These are phyloP conservation scores for Sakesphorus luctuosus DNA, from an alignment of 2,113 vertebrate species.

Conservation along the genomic window DNA sequence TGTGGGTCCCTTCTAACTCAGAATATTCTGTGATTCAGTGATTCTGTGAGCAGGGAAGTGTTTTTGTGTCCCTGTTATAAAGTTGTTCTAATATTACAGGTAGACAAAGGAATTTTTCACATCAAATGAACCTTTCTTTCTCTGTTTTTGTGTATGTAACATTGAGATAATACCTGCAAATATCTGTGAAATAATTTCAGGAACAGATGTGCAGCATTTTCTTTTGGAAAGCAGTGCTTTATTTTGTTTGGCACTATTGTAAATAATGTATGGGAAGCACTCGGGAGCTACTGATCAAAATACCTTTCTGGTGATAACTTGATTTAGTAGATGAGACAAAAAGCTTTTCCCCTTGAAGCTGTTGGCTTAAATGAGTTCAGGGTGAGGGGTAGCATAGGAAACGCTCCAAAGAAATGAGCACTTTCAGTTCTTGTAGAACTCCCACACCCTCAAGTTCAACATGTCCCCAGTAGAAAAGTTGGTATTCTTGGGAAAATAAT, in stretches of 20 bases:
- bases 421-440: not conserved
- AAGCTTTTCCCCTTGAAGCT: conserved; percentile 18
- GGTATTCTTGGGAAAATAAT: not conserved
- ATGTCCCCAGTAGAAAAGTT: not conserved
- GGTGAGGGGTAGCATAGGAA: not conserved
- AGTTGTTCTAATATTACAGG: not conserved
- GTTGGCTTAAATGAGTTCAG: conserved; percentile 18
- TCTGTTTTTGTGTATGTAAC: not conserved
- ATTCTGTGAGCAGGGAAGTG: not conserved
- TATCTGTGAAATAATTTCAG: not conserved
- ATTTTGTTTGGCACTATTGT: not conserved
- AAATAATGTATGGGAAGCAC: conserved; percentile 12
- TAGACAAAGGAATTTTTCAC: not conserved
- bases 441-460: not conserved
- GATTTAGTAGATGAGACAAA: conserved; percentile 31
- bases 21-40: not conserved
- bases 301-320: not conserved
- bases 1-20: not conserved
- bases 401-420: not conserved
- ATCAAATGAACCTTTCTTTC: not conserved
- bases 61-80: not conserved
- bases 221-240: not conserved
- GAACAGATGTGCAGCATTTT: not conserved
- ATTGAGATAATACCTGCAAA: not conserved
- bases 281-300: not conserved